Percentiles rank a stretch among this genome's conserved stretches.
Conservation (phyloP, 2,113 vertebrate species). For the Oenanthe melanoleuca region DNA sequence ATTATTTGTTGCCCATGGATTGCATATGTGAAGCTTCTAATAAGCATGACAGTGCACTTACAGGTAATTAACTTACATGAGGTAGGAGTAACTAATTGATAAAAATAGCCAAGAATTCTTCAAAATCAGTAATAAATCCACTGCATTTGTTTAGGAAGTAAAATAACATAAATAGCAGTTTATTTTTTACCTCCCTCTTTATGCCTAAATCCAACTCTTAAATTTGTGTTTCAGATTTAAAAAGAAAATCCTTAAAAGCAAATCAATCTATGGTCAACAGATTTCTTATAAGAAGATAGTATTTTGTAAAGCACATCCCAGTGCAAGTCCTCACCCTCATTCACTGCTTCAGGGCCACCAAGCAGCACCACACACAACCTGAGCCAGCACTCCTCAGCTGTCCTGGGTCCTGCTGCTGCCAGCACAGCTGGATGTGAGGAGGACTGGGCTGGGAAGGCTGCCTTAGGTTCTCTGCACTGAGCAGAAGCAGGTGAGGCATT, state of each 20-base stretch:
- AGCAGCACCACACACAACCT: accelerated
- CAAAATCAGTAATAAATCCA: background rate
- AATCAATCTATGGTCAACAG: background rate
- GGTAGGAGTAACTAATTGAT: background rate
- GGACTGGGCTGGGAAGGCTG: background rate
- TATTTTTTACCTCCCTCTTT: background rate
- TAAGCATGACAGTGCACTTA: background rate
- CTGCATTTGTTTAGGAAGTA: background rate
- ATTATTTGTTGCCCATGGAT: background rate
- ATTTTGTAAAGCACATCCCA: background rate
- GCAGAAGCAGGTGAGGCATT: background rate
- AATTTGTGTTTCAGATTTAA: background rate
- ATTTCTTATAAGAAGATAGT: background rate
- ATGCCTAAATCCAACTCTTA: background rate
- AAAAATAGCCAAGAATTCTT: background rate
- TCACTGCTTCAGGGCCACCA: background rate
- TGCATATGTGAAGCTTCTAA: background rate
- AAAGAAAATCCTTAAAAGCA: background rate
- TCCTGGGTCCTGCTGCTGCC: background rate
- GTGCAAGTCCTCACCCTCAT: background rate
- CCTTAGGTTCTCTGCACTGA: background rate
- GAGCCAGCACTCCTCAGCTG: background rate
- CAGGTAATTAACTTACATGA: background rate
- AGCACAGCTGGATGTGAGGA: background rate
- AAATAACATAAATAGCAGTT: background rate